phyloP scores from a whole-genome alignment of 2,888 invertebrate species.

The Hydrotaea cyrtoneurina region DNA sequence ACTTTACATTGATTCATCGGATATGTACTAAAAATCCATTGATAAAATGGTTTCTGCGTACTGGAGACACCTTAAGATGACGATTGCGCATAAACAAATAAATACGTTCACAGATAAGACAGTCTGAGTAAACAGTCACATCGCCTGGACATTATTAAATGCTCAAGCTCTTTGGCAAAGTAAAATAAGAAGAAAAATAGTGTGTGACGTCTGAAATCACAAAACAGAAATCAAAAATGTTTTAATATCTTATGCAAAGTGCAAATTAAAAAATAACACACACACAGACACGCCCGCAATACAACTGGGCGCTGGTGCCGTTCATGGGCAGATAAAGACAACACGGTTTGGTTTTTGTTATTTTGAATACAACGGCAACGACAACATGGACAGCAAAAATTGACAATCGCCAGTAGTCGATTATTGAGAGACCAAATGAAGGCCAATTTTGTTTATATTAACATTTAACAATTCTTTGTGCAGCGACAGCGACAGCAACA shows the following conservation, averaged over 20 bases:
- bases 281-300: not conserved
- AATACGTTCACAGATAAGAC: not conserved
- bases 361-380: not conserved
- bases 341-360: slow-evolving; percentile 25
- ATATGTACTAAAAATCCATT: not conserved
- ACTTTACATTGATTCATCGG: slow-evolving; percentile 4
- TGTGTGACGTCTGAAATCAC: slow-evolving; percentile 53
- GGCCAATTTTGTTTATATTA: slow-evolving; percentile 62
- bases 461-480: slow-evolving; percentile 44
- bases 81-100: slow-evolving; percentile 5
- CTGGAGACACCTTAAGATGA: not conserved
- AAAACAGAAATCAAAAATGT: slow-evolving; percentile 3
- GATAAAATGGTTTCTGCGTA: slow-evolving; percentile 6
- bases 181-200: slow-evolving; percentile 7
- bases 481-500: not conserved
- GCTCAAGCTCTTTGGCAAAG: not conserved
- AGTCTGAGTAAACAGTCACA: not conserved
- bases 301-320: not conserved
- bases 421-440: slow-evolving; percentile 52
- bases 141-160: slow-evolving; percentile 10
- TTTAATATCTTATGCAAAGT: slow-evolving; percentile 49
- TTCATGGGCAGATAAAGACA: slow-evolving; percentile 51
- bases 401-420: slow-evolving; percentile 45
- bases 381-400: slow-evolving; percentile 31
- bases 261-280: slow-evolving; percentile 54